Evolutionary conservation across 2,797 vertebrate genomes (phyloP), one percentile per base, ranked within the genome.

Genomic region (Gymnoscopelus braueri): DNA sequence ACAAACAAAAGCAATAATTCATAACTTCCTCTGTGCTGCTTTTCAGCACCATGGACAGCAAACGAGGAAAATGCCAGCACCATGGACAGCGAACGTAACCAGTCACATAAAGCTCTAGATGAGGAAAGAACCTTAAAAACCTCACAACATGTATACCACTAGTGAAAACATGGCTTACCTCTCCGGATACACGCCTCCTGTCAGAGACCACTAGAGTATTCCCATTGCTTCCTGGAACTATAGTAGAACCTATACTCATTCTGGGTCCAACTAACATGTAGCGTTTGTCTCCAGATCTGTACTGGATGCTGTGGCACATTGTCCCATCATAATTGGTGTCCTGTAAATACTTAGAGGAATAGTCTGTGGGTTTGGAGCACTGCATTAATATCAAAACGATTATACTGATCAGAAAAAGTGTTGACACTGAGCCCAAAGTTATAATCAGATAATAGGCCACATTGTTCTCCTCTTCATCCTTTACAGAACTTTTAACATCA

Each of bases 251-350:
- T 15, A 86, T 83, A 51, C 87, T 90, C 81, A 84, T 85, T 61
- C 85, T 87, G 54, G 88, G 89, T 80, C 87, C 84, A 72, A 91
- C 85, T 29, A 89, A 64, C 86, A 90, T 87, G 83, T 87, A 87
- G 2, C 78, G 78, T 59, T 82, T 88, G 53, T 90, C 78, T 69
- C 84, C 89, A 49, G 89, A 86, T 88, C 84, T 87, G 80, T 89
- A 89, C 72, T 90, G 87, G 67, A 90, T 88, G 81, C 89, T 90
- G 82, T 87, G 82, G 56, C 75, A 83, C n/a, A 83, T 55, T 5
- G 81, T 79, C 0, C 76, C 76, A 51, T 75, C 71, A 49, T 78
- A 69, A 58, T 76, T 71, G 2, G 39, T 48, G 6, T 77, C 66
- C 64, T 65, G 66, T 26, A 63, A 69, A 65, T 65, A 71, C 11